These are phyloP conservation scores for Fissipunctia ypsillon DNA, from an alignment of 2,888 invertebrate genomes.

Conservation along the genomic window DNA sequence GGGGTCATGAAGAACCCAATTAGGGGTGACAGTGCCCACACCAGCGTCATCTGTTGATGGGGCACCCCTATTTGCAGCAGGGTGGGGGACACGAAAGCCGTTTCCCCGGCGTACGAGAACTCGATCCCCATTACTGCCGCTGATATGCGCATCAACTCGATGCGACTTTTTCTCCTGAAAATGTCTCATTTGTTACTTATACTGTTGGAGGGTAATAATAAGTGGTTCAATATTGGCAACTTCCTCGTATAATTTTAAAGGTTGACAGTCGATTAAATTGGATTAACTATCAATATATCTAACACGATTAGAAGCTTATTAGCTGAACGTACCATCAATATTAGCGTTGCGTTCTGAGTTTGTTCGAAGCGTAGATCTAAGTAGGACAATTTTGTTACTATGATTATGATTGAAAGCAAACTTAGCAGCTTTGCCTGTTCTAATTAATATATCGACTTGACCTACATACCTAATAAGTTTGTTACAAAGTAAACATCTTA, in stretches of 20 bases:
- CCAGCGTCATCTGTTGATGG: conserved; percentile 98
- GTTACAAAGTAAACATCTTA: conserved; percentile 20
- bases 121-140: conserved; percentile 99
- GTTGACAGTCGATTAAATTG: neutral
- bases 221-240: neutral
- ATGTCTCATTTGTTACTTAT: neutral
- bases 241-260: neutral
- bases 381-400: neutral
- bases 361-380: neutral
- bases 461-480: conserved; percentile 12
- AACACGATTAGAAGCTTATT: neutral
- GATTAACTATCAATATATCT: conserved; percentile 5
- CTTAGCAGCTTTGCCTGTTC: conserved; percentile 4
- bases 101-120: conserved; percentile 99
- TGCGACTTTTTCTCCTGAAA: conserved; percentile 93
- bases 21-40: conserved; percentile 98
- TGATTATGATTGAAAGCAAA: conserved; percentile 20
- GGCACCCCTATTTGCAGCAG: conserved; percentile 97
- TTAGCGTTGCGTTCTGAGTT: neutral
- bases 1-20: conserved; percentile 99
- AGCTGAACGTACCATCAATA: conserved; percentile 1
- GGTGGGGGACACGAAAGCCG: conserved; percentile 98
- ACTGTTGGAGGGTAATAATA: neutral
- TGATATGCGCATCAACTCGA: conserved; percentile 96
- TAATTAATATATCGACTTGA: conserved; percentile 18